These are phyloP conservation scores for Donacobius atricapilla DNA, from an alignment of 2,113 vertebrate species.

Conservation along the genomic window DNA sequence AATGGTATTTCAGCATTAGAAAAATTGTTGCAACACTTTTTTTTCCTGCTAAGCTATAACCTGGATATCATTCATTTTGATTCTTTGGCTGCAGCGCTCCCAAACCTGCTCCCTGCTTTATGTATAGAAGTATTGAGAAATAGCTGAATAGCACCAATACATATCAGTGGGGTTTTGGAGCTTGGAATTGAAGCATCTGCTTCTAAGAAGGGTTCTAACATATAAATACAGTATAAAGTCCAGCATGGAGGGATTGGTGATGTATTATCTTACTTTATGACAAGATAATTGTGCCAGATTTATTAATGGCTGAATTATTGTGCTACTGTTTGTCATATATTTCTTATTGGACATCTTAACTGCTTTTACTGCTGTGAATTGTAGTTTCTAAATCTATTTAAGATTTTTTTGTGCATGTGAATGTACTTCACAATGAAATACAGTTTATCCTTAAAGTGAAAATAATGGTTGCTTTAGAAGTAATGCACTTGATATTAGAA, in stretches of 20 bases:
- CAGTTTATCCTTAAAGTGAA: neutral
- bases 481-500: neutral
- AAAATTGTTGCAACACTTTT: constrained; percentile 80
- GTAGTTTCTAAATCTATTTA: constrained; percentile 42
- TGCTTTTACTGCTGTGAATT: constrained; percentile 8
- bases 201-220: neutral
- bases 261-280: neutral
- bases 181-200: neutral
- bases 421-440: constrained; percentile 9
- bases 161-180: neutral
- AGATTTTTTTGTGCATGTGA: neutral
- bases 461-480: constrained; percentile 11
- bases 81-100: constrained; percentile 50
- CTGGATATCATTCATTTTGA: constrained; percentile 78
- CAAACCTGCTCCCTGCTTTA: constrained; percentile 44
- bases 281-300: constrained; percentile 29
- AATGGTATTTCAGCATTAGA: constrained; percentile 84
- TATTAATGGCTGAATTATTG: constrained; percentile 34
- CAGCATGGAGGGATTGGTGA: neutral
- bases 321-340: constrained; percentile 1
- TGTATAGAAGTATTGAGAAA: neutral
- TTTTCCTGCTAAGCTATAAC: constrained; percentile 77
- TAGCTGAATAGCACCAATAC: neutral
- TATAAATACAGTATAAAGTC: constrained; percentile 21
- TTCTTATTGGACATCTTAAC: constrained; percentile 4